Conservation (phyloP, 2,113 vertebrate genomes). For the Egretta garzetta region DNA sequence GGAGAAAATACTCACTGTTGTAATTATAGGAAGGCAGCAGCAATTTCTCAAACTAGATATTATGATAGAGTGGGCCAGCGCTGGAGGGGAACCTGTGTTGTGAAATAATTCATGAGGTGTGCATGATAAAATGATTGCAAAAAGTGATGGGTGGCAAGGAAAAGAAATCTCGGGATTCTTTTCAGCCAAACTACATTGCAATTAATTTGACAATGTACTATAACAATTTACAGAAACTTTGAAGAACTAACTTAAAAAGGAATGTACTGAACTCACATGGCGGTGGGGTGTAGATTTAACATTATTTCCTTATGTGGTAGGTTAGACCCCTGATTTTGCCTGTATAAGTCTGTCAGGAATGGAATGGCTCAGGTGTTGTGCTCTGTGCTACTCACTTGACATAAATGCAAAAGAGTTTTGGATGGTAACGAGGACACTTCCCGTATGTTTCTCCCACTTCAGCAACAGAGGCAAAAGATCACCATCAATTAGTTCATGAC, state of each 20-base stretch:
- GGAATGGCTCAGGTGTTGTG: not conserved
- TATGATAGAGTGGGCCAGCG: not conserved
- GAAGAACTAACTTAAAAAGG: not conserved
- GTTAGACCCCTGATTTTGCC: not conserved
- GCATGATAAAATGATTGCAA: not conserved
- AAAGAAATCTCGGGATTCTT: not conserved
- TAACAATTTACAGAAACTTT: not conserved
- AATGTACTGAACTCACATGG: not conserved
- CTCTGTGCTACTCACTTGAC: not conserved
- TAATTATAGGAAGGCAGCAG: not conserved
- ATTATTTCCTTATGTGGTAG: not conserved
- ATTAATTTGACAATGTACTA: not conserved
- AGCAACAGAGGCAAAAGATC: not conserved
- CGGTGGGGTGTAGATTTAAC: not conserved
- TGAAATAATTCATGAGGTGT: not conserved
- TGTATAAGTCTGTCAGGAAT: not conserved
- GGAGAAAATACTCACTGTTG: not conserved
- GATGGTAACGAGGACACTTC: not conserved
- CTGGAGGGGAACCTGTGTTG: not conserved
- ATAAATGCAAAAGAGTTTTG: not conserved
- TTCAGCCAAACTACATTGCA: not conserved
- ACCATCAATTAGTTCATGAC: not conserved
- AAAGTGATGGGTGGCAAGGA: not conserved
- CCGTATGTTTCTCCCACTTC: not conserved
- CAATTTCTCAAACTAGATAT: not conserved